Evolutionary conservation across 2,888 invertebrate species (phyloP), one percentile per base, ranked within the genome.

Genomic region (Drosophila eohydei): DNA sequence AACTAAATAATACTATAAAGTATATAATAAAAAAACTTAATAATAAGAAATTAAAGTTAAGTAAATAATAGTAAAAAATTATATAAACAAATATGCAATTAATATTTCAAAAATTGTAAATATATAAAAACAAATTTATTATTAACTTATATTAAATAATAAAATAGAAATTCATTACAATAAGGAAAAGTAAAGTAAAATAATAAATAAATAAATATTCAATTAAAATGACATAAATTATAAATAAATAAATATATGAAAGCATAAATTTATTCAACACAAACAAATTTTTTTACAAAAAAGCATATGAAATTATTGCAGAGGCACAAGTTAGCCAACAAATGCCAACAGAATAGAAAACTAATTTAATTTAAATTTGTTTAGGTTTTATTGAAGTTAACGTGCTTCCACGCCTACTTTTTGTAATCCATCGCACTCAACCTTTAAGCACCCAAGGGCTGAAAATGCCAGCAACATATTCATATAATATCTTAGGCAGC

Each of bases 391-490:
- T 28, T 8, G 9, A 51, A 51, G 21, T 30, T 38, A 26, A 5
- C 16, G 16, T 26, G 26, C 12, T 16, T 30, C n/a, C 2, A 8
- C n/a, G 8, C 36, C n/a, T 36, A 26, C 52, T n/a, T 16, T 21
- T 28, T 48, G 36, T 48, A 54, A 61, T 66, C 3, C 30, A 56
- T 21, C 65, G 21, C 50, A 11, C 30, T 44, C 21, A 71, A 71
- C 43, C 54, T 65, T 74, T 55, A 41, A 77, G 34, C 16, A 71
- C 61, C 72, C 51, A 38, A 63, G 62, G 68, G 59, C 44, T 46
- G 8, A 7, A 79, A 69, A 74, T 80, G 88, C 64, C 78, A 80
- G 14, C 50, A 67, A 79, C 68, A 84, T 68, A 54, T 32, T 32
- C 9, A 41, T 16, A 16, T n/a, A 28, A n/a, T n/a, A 14, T 21